Conservation (phyloP, 2,113 vertebrate species). For the Balaeniceps rex region DNA sequence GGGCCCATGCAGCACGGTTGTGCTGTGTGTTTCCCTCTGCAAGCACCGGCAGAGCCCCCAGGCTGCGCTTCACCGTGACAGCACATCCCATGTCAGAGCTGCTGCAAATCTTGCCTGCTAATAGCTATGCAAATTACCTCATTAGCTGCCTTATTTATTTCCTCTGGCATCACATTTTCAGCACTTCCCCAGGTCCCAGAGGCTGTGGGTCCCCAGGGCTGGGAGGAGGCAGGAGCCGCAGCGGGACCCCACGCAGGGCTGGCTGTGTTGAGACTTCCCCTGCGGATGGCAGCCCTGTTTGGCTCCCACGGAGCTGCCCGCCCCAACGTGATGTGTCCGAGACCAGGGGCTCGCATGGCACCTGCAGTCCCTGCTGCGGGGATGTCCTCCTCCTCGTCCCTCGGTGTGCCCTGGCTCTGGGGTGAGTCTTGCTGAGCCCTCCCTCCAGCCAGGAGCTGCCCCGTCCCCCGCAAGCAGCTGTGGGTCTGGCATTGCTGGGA, state of each 20-base stretch:
- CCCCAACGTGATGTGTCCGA: not conserved
- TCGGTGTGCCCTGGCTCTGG: rapidly evolving
- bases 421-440: not conserved
- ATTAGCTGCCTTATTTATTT: conserved; percentile 65
- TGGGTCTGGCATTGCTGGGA: not conserved
- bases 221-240: not conserved
- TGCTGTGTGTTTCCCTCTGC: not conserved
- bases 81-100: conserved; percentile 28
- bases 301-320: not conserved
- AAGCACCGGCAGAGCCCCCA: not conserved
- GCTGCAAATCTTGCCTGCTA: conserved; percentile 57
- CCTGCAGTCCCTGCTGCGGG: not conserved
- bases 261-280: not conserved
- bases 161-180: conserved; percentile 23
- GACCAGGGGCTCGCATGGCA: not conserved
- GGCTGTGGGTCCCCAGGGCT: not conserved
- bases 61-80: not conserved
- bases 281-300: not conserved
- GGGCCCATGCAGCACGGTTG: not conserved
- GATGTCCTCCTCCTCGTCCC: not conserved
- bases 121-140: conserved; percentile 70
- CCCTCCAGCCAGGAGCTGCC: not conserved
- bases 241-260: not conserved
- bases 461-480: not conserved
- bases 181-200: not conserved